A percentile compares a stretch with the other conserved stretches of the same genome.
Conservation (phyloP, 35 echinoderm and acorn worm species). For the Apostichopus japonicus region DNA sequence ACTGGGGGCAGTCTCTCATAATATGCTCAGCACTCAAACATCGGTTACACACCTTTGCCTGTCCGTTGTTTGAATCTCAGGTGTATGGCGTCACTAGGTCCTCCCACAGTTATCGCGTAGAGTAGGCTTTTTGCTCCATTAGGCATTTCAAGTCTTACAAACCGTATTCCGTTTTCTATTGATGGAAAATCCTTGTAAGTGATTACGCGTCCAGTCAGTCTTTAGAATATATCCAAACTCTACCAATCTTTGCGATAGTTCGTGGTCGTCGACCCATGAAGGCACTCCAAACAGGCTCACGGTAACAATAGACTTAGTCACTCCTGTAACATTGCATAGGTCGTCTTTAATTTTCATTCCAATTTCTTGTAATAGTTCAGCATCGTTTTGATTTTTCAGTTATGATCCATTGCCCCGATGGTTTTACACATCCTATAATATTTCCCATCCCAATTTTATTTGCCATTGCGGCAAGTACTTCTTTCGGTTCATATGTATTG, state of each 20-base stretch:
- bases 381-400: background rate
- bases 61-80: constrained; percentile 7
- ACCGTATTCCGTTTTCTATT: too few relatives aligned
- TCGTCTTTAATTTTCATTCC: background rate
- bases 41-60: background rate
- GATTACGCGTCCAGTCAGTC: too few relatives aligned
- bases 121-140: too few relatives aligned
- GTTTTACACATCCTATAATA: too few relatives aligned
- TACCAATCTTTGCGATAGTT: too few relatives aligned
- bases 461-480: too few relatives aligned
- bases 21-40: background rate
- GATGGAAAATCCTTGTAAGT: too few relatives aligned
- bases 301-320: background rate
- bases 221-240: background rate
- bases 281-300: constrained; percentile 14
- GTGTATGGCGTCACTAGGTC: background rate
- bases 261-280: background rate
- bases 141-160: too few relatives aligned
- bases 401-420: too few relatives aligned
- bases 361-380: constrained; percentile 11
- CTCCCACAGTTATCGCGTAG: too few relatives aligned
- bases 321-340: background rate
- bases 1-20: background rate
- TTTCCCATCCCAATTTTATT: too few relatives aligned
- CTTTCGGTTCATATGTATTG: too few relatives aligned